phyloP scores from a whole-genome alignment of 2,797 vertebrate species.

The Parauchenoglanis punctatus region DNA sequence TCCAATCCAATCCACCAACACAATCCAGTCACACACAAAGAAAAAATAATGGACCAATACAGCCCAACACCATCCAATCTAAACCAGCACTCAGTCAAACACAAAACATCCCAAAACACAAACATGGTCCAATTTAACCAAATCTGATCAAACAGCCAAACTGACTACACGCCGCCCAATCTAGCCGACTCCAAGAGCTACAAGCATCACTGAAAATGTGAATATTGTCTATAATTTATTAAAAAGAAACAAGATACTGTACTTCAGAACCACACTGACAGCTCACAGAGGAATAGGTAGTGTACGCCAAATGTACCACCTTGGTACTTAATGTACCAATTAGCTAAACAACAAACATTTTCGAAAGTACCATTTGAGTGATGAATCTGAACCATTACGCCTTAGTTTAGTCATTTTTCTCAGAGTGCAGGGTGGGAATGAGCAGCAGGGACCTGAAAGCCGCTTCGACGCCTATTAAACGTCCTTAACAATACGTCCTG shows the following conservation, averaged over 20 bases:
- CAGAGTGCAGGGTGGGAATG: background rate
- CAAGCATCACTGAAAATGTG: background rate
- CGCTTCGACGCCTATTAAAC: background rate
- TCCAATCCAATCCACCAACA: background rate
- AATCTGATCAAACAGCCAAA: background rate
- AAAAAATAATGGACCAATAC: background rate
- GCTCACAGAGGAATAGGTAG: background rate
- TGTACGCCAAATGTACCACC: background rate
- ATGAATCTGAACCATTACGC: background rate
- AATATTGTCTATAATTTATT: background rate
- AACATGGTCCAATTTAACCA: background rate
- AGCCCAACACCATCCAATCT: background rate
- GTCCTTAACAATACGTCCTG: background rate
- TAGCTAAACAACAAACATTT: background rate
- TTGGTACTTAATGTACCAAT: background rate
- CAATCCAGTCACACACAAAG: too few species aligned
- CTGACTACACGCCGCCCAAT: background rate
- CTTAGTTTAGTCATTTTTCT: background rate
- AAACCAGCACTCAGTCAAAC: background rate
- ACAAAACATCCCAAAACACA: background rate
- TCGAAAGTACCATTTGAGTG: background rate
- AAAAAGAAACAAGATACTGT: background rate
- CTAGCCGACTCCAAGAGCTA: background rate
- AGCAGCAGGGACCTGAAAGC: background rate
- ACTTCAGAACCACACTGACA: background rate